Evolutionary conservation across 2,888 invertebrate genomes (phyloP).

Genomic region (Escarpia spicata): DNA sequence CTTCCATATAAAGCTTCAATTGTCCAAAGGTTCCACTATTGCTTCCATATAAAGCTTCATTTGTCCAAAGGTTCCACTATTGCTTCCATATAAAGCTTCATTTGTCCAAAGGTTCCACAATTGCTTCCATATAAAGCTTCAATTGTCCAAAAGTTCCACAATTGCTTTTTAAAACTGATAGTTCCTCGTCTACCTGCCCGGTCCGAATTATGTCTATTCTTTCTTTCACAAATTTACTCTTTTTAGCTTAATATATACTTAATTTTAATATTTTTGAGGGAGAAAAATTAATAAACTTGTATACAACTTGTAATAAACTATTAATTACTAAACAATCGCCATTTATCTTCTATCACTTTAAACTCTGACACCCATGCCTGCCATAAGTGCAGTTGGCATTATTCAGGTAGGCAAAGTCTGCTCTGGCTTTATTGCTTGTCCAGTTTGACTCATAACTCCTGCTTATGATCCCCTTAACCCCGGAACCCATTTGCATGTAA

Average conservation of each 20-base stretch:
- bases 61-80: neutral
- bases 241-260: neutral
- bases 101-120: neutral
- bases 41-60: neutral
- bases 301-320: neutral
- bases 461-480: neutral
- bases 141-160: too few species aligned
- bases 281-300: neutral
- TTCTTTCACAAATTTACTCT: neutral
- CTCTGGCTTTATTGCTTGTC: neutral
- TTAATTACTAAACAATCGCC: neutral
- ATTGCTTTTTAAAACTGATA: neutral
- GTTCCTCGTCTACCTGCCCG: neutral
- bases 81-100: neutral
- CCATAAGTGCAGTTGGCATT: neutral
- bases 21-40: too few species aligned
- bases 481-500: neutral
- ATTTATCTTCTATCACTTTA: neutral
- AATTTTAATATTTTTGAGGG: neutral
- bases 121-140: too few species aligned
- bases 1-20: too few species aligned
- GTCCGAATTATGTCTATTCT: neutral
- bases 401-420: neutral
- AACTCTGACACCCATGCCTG: neutral
- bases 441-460: neutral